These are phyloP conservation scores for Drosophila persimilis DNA, from an alignment of 1,140 invertebrate genomes.

Conservation along the genomic window DNA sequence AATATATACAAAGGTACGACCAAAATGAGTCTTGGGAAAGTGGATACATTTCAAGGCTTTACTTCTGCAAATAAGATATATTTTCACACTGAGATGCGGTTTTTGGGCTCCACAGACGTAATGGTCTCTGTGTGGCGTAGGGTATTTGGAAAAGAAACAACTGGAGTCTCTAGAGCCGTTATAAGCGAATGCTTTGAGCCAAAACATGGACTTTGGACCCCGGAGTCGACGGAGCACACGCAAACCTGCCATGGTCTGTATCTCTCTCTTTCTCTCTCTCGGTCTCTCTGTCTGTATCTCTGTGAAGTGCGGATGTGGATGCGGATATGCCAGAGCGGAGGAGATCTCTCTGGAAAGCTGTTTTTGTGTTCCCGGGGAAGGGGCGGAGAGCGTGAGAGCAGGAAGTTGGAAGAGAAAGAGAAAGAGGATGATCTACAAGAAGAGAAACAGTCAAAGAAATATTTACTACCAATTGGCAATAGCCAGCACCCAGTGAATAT, in stretches of 20 bases:
- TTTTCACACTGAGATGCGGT: too few species aligned
- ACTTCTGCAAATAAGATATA: too few species aligned
- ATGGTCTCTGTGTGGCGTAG: constrained; percentile 2
- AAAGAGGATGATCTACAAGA: constrained; percentile 7
- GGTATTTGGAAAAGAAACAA: constrained; percentile 6
- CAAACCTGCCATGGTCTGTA: constrained; percentile 47
- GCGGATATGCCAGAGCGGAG: constrained; percentile 17
- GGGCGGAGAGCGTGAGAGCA: background rate
- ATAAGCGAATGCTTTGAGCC: constrained; percentile 50
- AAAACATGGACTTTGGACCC: constrained; percentile 53
- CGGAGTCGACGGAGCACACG: constrained; percentile 18
- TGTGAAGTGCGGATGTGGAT: constrained; percentile 36
- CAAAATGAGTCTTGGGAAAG: too few species aligned
- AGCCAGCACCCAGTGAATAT: constrained; percentile 10
- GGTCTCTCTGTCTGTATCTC: too few species aligned
- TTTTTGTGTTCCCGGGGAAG: background rate
- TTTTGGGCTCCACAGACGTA: too few species aligned
- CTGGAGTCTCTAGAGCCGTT: constrained; percentile 29
- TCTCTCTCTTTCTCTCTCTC: constrained; percentile 3
- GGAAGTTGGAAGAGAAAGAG: constrained; percentile 11
- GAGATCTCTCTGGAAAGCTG: constrained; percentile 12
- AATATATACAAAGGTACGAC: too few species aligned
- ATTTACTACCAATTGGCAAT: background rate
- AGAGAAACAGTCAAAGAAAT: background rate
- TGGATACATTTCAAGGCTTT: too few species aligned